Evolutionary conservation across 2,797 vertebrate species (phyloP).

Genomic region (Alauda arvensis): DNA sequence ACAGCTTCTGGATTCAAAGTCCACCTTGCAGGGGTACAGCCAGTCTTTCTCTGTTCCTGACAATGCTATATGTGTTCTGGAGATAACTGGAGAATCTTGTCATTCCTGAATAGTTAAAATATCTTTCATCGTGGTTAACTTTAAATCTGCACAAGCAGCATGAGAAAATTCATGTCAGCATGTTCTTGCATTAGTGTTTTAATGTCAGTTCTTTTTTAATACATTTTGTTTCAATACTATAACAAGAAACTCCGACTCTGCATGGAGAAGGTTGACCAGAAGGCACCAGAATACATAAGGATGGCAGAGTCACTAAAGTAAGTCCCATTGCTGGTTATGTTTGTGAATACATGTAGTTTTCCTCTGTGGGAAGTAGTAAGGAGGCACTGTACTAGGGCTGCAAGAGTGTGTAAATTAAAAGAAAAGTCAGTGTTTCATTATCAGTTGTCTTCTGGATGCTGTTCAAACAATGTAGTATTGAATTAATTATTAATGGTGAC

Average conservation of each 20-base stretch:
- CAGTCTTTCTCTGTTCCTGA: background rate
- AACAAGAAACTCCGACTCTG: constrained; percentile 88
- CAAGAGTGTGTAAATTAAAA: background rate
- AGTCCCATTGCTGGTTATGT: constrained; percentile 33
- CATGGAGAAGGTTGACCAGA: constrained; percentile 94
- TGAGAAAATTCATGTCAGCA: background rate
- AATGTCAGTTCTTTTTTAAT: background rate
- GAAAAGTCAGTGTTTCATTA: background rate
- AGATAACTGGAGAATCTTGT: background rate
- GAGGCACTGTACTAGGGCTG: background rate
- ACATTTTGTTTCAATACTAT: background rate
- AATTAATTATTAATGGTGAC: background rate
- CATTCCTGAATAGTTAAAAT: background rate
- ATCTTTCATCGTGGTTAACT: background rate
- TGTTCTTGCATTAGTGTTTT: background rate
- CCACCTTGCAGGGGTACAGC: background rate
- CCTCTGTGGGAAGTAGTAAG: background rate
- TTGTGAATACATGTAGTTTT: background rate
- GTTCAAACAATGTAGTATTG: background rate
- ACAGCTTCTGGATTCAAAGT: background rate
- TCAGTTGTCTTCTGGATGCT: background rate
- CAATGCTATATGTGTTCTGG: background rate
- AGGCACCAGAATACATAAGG: constrained; percentile 90
- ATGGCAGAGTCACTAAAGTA: constrained; percentile 97
- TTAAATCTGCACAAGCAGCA: background rate